These are phyloP conservation scores for Otis tarda DNA, from an alignment of 2,113 vertebrate genomes.

Conservation along the genomic window DNA sequence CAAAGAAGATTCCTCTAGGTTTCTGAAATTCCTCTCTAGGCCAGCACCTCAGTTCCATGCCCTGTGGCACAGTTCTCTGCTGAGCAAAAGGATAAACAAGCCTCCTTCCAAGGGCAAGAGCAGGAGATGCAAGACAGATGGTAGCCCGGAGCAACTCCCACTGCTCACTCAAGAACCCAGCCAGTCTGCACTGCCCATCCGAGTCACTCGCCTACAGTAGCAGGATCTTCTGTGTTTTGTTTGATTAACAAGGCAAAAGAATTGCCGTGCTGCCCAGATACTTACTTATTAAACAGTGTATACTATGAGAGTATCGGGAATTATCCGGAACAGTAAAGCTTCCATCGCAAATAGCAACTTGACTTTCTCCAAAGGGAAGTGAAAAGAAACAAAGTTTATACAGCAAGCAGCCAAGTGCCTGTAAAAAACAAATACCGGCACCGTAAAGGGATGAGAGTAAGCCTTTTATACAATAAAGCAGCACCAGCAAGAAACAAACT, in stretches of 20 bases:
- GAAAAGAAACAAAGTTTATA: constrained; percentile 99
- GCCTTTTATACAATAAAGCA: neutral
- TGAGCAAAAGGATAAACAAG: too few relatives aligned
- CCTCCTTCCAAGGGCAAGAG: neutral
- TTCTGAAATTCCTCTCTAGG: neutral
- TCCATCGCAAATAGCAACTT: constrained; percentile 98
- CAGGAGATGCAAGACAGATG: neutral
- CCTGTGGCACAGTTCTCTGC: accelerated
- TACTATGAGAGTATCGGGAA: constrained; percentile 88
- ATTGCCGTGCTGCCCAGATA: neutral
- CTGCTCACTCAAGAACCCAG: neutral
- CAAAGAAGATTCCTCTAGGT: neutral
- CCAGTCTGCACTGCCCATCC: neutral
- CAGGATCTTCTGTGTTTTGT: accelerated
- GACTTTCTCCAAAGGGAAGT: constrained; percentile 98
- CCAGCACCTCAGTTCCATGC: too few relatives aligned
- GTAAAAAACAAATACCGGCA: constrained; percentile 22
- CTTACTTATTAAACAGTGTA: constrained; percentile 97
- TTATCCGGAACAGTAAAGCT: constrained; percentile 93
- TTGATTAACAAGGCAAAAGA: accelerated
- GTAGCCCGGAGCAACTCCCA: neutral
- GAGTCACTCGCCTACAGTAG: accelerated
- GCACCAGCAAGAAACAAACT: neutral
- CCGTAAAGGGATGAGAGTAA: neutral
- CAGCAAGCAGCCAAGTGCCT: constrained; percentile 98